phyloP scores from a whole-genome alignment of 2,797 vertebrate species.

The Spinus olivaceus region DNA sequence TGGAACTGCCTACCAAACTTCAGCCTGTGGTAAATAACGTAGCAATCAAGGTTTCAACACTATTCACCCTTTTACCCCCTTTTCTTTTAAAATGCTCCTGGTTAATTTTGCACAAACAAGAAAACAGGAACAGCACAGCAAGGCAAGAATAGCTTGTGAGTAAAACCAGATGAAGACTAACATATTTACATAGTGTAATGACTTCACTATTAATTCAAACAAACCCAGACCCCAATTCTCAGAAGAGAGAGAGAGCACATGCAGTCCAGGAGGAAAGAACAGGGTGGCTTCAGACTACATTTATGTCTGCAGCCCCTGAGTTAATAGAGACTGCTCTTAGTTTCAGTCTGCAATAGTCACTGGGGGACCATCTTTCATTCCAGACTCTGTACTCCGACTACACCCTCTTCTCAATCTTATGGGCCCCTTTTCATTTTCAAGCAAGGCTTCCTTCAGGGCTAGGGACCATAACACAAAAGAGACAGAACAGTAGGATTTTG shows the following conservation, averaged over 20 bases:
- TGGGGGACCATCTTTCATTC: constrained; percentile 16
- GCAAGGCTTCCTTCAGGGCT: background rate
- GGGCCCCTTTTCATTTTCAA: background rate
- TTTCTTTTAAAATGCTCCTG: constrained; percentile 3
- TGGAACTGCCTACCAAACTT: background rate
- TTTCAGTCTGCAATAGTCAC: background rate
- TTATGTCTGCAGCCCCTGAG: background rate
- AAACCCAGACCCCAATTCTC: constrained; percentile 48
- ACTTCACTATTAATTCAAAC: constrained; percentile 58
- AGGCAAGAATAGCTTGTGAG: constrained; percentile 58
- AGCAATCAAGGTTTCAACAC: constrained; percentile 52
- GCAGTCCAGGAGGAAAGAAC: constrained; percentile 40
- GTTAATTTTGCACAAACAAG: constrained; percentile 56
- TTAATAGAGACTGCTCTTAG: background rate
- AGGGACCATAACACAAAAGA: background rate
- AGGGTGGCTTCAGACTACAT: constrained; percentile 41
- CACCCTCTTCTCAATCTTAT: background rate
- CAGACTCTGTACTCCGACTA: background rate
- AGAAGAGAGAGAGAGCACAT: constrained; percentile 13
- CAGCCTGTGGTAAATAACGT: background rate
- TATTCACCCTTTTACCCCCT: background rate
- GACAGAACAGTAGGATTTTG: background rate
- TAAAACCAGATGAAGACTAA: constrained; percentile 58
- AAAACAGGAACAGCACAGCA: constrained; percentile 36
- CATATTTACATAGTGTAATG: constrained; percentile 58